A percentile compares a stretch with the other conserved stretches of the same genome.
Evolutionary conservation across 2,113 vertebrate species (phyloP).

Genomic region (Ailuropoda melanoleuca): DNA sequence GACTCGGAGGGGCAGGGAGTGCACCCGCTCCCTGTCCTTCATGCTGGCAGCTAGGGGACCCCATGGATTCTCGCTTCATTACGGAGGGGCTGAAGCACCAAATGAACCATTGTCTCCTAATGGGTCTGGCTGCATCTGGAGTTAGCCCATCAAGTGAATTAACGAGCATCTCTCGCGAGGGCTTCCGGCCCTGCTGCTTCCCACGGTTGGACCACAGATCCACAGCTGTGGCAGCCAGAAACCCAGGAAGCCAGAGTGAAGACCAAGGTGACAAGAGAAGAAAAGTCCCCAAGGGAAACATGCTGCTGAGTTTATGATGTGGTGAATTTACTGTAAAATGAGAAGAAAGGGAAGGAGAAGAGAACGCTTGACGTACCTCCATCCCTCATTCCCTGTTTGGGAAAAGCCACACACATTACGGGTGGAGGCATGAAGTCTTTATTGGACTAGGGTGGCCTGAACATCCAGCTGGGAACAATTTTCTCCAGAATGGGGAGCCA

Average conservation of each 20-base stretch:
- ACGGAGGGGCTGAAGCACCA: conserved; percentile 40
- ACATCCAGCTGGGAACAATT: neutral
- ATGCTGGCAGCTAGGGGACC: neutral
- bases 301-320: neutral
- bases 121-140: conserved; percentile 77
- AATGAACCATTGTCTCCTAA: conserved; percentile 62
- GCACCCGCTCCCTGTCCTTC: neutral
- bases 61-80: conserved; percentile 38
- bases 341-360: neutral
- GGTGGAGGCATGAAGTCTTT: neutral
- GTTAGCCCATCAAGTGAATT: conserved; percentile 78
- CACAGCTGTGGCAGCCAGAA: neutral
- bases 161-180: conserved; percentile 70
- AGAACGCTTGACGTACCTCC: neutral
- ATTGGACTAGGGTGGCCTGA: neutral
- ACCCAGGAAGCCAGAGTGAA: neutral
- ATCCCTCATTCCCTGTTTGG: neutral
- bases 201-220: neutral
- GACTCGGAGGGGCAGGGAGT: conserved; percentile 12
- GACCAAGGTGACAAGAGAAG: neutral
- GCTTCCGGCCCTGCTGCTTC: conserved; percentile 49
- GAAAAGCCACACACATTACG: neutral
- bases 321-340: neutral
- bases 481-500: neutral
- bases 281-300: neutral